phyloP scores from a whole-genome alignment of 2,797 vertebrate genomes.

The Pelochelys cantorii region DNA sequence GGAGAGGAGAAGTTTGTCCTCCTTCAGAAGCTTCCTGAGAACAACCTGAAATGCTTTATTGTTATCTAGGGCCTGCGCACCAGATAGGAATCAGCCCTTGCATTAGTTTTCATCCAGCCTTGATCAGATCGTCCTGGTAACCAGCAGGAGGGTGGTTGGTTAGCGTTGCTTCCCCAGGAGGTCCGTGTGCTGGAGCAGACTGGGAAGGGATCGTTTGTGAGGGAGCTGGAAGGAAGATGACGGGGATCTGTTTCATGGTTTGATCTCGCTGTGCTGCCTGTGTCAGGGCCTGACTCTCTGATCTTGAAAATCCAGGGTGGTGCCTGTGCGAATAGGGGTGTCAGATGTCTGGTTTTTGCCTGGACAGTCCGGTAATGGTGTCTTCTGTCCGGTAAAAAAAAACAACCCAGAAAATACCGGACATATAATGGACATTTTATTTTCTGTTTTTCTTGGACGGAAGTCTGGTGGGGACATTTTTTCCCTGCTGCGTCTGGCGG shows the following conservation, averaged over 20 bases:
- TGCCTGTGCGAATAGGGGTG: no score
- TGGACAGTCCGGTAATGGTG: no score
- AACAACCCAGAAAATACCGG: no score
- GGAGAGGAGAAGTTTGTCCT: fast-evolving
- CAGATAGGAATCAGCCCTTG: neutral
- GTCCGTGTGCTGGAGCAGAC: neutral
- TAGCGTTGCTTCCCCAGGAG: neutral
- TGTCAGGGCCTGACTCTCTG: neutral
- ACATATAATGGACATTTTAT: no score
- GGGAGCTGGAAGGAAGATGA: neutral
- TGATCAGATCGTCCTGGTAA: neutral
- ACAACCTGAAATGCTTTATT: neutral
- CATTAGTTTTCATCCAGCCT: neutral
- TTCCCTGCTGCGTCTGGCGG: no score
- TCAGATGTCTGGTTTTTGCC: no score
- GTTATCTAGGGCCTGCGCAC: neutral
- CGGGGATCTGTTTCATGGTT: neutral
- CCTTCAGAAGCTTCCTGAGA: neutral
- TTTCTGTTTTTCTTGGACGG: no score
- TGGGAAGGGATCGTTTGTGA: neutral
- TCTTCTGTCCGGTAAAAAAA: no score
- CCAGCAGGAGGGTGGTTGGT: neutral
- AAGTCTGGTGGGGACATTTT: no score
- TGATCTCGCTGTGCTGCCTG: neutral
- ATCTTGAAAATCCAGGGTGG: neutral